Percentiles rank a stretch among this genome's conserved stretches.
phyloP scores from a whole-genome alignment of 2,888 invertebrate species.

The Dolichomitus sp. region DNA sequence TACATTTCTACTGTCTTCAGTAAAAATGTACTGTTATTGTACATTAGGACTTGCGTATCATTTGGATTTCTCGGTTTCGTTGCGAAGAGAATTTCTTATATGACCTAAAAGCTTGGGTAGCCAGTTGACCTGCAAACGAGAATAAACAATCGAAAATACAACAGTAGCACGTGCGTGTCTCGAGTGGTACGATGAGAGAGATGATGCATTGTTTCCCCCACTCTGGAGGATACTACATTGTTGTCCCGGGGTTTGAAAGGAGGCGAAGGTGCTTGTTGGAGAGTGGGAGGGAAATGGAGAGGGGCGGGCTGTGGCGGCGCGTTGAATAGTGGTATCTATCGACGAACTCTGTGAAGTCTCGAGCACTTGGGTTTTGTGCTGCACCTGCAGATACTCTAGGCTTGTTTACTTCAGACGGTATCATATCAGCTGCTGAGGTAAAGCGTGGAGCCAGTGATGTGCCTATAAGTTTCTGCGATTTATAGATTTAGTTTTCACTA shows the following conservation, averaged over 20 bases:
- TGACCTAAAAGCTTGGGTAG: conserved; percentile 3
- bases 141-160: conserved; percentile 35
- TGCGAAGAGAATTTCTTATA: not conserved
- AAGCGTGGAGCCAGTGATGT: not conserved
- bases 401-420: conserved; percentile 18
- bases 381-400: not conserved
- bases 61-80: not conserved
- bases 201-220: conserved; percentile 8
- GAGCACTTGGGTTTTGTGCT: not conserved
- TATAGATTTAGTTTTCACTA: no score
- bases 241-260: not conserved
- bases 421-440: not conserved
- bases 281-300: not conserved
- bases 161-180: conserved; percentile 34
- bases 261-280: not conserved
- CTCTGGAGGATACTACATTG: not conserved
- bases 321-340: not conserved
- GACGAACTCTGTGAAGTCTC: conserved; percentile 7
- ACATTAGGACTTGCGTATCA: no score
- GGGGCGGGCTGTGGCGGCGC: not conserved
- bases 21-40: no score
- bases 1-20: no score
- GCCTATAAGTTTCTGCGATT: not conserved
- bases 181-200: conserved; percentile 2
- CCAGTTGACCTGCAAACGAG: conserved; percentile 16